A percentile compares a stretch with the other conserved stretches of the same genome.
Conservation (phyloP, 2,888 invertebrate genomes). For the Altica lythri region DNA sequence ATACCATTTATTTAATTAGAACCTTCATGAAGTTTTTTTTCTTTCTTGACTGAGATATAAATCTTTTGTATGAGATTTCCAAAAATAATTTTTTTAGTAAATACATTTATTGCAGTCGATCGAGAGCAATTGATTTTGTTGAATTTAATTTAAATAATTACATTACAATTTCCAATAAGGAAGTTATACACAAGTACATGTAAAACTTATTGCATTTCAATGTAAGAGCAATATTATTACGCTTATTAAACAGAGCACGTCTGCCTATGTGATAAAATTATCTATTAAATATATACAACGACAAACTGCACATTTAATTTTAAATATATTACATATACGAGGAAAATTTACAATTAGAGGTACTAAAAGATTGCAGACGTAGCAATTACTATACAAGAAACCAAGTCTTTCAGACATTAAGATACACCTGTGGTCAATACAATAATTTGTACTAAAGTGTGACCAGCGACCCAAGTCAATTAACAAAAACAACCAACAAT, state of each 20-base stretch:
- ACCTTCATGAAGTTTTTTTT: too few species aligned
- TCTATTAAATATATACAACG: constrained; percentile 53
- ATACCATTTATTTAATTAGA: too few species aligned
- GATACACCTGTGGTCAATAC: constrained; percentile 45
- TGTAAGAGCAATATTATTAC: constrained; percentile 41
- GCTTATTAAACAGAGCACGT: constrained; percentile 39
- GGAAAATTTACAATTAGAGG: constrained; percentile 54
- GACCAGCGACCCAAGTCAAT: constrained; percentile 54
- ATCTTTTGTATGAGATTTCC: too few species aligned
- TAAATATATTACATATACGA: constrained; percentile 53
- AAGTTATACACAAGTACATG: constrained; percentile 32
- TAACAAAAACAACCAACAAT: constrained; percentile 44
- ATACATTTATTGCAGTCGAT: too few species aligned
- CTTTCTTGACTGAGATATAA: too few species aligned
- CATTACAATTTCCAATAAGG: constrained; percentile 31
- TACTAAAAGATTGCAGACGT: constrained; percentile 56
- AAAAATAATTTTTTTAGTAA: too few species aligned
- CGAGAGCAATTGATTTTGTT: constrained; percentile 21
- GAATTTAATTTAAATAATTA: constrained; percentile 25
- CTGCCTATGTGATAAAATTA: constrained; percentile 39
- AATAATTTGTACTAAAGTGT: constrained; percentile 56
- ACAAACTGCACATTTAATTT: constrained; percentile 55
- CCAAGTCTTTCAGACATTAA: constrained; percentile 40
- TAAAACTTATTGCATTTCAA: constrained; percentile 43
- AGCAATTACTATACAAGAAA: constrained; percentile 52